Conservation (phyloP, 2,888 invertebrate species). For the Microctonus brassicae region DNA sequence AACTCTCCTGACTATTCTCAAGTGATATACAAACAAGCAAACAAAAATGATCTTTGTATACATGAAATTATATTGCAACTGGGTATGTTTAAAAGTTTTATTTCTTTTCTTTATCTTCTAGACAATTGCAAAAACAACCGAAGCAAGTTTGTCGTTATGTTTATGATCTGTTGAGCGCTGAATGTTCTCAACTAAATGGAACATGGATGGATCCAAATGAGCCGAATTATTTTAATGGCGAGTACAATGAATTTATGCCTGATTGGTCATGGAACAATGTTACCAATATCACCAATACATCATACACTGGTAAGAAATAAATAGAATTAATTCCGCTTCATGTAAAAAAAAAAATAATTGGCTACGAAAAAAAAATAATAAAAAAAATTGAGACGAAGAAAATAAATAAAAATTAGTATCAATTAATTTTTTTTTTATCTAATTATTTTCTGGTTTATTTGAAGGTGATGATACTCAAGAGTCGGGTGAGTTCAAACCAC, state of each 20-base stretch:
- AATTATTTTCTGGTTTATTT: background rate
- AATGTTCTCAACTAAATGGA: constrained; percentile 75
- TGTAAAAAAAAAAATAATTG: background rate
- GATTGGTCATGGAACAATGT: constrained; percentile 61
- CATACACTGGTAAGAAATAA: constrained; percentile 49
- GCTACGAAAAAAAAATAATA: background rate
- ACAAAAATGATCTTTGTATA: no score
- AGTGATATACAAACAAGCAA: no score
- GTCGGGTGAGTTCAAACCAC: constrained; percentile 76
- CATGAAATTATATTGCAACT: no score
- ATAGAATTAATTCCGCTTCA: constrained; percentile 42
- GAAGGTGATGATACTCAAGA: constrained; percentile 4
- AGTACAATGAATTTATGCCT: constrained; percentile 65
- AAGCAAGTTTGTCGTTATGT: constrained; percentile 80
- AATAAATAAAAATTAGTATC: background rate
- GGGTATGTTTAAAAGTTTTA: background rate
- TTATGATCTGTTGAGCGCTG: constrained; percentile 74
- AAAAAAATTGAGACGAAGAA: background rate
- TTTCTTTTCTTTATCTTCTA: constrained; percentile 60
- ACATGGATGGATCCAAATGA: constrained; percentile 67
- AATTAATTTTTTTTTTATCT: background rate
- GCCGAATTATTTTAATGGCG: constrained; percentile 68
- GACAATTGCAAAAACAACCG: constrained; percentile 82
- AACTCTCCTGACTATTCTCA: no score
- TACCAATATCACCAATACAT: constrained; percentile 59